These are phyloP conservation scores for Dendrocopos noguchii DNA, from an alignment of 2,113 vertebrate genomes.

Conservation along the genomic window DNA sequence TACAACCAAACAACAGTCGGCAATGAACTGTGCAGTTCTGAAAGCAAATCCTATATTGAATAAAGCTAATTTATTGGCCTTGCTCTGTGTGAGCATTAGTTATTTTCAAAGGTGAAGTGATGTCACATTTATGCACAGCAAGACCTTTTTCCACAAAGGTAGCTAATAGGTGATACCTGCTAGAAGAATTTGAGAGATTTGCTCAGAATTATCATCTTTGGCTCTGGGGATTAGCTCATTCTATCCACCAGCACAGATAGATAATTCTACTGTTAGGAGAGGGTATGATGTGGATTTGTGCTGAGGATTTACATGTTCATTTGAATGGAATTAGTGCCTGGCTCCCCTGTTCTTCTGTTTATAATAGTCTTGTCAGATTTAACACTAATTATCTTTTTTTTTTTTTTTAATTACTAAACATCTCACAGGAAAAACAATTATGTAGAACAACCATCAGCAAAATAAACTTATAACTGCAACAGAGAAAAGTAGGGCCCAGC, in stretches of 20 bases:
- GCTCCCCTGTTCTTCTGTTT: not conserved
- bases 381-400: not conserved
- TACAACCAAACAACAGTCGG: not conserved
- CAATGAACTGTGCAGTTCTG: constrained; percentile 23
- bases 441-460: not conserved
- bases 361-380: not conserved
- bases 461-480: not conserved
- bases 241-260: not conserved
- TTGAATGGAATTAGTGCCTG: not conserved
- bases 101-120: constrained; percentile 35
- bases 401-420: not conserved
- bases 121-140: not conserved
- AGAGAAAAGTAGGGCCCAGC: not conserved
- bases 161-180: not conserved
- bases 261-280: not conserved
- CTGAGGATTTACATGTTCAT: not conserved
- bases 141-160: not conserved
- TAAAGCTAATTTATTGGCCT: constrained; percentile 21
- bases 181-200: not conserved
- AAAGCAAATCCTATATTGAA: constrained; percentile 44
- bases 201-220: not conserved
- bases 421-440: not conserved
- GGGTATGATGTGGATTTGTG: not conserved
- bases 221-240: not conserved
- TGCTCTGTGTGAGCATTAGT: constrained; percentile 4